These are phyloP conservation scores for Anolis carolinensis DNA, from an alignment of 2,113 vertebrate species.

Conservation along the genomic window DNA sequence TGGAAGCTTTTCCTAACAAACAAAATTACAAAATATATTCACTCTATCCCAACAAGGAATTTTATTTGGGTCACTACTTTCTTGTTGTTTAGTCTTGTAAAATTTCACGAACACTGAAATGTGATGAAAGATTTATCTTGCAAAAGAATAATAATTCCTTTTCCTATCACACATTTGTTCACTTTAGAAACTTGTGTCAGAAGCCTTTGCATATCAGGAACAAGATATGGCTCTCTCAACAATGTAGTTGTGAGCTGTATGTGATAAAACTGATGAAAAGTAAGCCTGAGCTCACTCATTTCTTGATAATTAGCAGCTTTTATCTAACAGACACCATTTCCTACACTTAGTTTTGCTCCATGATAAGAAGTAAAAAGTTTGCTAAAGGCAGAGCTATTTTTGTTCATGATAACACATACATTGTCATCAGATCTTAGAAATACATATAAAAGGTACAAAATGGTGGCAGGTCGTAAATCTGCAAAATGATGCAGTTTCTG, in stretches of 20 bases:
- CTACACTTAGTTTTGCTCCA: constrained; percentile 61
- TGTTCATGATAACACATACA: constrained; percentile 55
- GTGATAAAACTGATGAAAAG: constrained; percentile 25
- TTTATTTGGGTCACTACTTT: neutral
- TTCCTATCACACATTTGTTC: constrained; percentile 26
- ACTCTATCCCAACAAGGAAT: neutral
- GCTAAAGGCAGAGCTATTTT: constrained; percentile 71
- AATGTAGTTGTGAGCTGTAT: constrained; percentile 34
- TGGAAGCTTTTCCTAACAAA: neutral
- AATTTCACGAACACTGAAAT: constrained; percentile 37
- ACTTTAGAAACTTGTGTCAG: constrained; percentile 13
- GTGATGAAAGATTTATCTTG: constrained; percentile 1
- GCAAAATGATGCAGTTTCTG: constrained; percentile 47
- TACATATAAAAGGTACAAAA: constrained; percentile 65
- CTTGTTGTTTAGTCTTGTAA: constrained; percentile 26
- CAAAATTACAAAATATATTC: neutral
- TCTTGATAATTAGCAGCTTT: constrained; percentile 66
- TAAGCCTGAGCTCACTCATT: constrained; percentile 39
- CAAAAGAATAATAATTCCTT: constrained; percentile 11
- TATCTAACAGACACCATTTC: constrained; percentile 69
- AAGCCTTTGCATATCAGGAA: neutral
- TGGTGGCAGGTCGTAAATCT: constrained; percentile 72
- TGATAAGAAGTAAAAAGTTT: constrained; percentile 70
- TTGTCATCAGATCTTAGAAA: constrained; percentile 75
- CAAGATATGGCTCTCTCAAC: neutral